These are phyloP conservation scores for human DNA, from an alignment of 2,113 vertebrate genomes.

Conservation along the genomic window DNA sequence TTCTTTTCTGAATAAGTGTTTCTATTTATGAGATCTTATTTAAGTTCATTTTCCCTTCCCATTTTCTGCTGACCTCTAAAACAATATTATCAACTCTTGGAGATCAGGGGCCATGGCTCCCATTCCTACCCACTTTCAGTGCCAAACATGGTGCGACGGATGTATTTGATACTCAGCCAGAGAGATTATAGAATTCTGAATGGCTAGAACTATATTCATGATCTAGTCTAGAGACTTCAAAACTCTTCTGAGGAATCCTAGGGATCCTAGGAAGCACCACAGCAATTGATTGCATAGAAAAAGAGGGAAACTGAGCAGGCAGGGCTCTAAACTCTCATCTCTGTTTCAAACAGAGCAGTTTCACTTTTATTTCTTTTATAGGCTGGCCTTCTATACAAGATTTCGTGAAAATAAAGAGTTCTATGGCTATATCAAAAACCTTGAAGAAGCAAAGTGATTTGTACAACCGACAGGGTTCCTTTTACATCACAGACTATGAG, in stretches of 20 bases:
- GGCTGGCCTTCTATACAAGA: not conserved
- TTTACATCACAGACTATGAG: not conserved
- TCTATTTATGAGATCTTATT: not conserved
- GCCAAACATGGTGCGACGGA: not conserved
- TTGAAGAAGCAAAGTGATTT: not conserved
- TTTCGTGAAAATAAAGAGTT: not conserved
- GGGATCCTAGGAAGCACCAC: not conserved
- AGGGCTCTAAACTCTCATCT: not conserved
- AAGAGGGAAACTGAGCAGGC: not conserved
- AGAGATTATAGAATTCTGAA: not conserved
- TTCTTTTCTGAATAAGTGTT: not conserved
- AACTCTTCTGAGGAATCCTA: not conserved
- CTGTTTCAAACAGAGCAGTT: not conserved
- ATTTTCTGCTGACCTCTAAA: not conserved
- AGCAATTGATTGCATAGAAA: not conserved
- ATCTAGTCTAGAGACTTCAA: not conserved
- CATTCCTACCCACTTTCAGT: not conserved
- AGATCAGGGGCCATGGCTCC: not conserved
- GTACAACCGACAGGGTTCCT: not conserved
- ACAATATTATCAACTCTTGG: not conserved
- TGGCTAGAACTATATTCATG: not conserved
- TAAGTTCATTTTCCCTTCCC: not conserved
- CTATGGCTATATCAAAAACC: not conserved
- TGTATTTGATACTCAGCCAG: not conserved
- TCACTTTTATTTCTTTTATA: not conserved